Evolutionary conservation across 1,140 invertebrate species (phyloP), one percentile per base, ranked within the genome.

Genomic region (Armadillidium nasatum): DNA sequence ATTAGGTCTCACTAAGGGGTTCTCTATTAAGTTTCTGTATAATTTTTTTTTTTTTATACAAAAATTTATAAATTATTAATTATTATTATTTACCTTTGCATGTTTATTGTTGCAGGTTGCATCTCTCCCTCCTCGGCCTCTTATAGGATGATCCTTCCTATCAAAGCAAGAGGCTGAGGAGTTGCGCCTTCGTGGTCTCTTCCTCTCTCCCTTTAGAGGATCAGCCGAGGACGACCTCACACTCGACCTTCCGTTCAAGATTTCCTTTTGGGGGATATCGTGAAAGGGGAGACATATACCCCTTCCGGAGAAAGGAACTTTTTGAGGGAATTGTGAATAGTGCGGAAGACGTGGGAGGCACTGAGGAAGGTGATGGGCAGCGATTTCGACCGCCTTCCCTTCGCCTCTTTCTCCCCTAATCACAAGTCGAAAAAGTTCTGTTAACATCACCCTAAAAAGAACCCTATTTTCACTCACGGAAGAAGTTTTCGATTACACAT

Each of bases 391-490:
- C 13, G 71, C 33, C 67, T 73, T 68, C 15, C 67, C 78, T 21
- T 79, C 78, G 9, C 68, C 73, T 33, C 75, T 45, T 44, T 79
- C 76, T 4, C 78, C 78, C 0, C 78, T 43, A n/a, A 79, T 79
- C 19, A 79, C 75, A 19, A 79, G 71, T 46, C 73, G 75, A 22
- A 79, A 66, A 22, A 79, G 75, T 67, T 79, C 78, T 0, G 78
- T 70, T 45, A 79, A 50, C 78, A 79, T 79, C 33, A 22, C 66
- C 10, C 15, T 10, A 7, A 15, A 70, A 15, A 44, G 46, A 54
- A 7, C 71, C 15, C 21, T 1, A 71, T 44, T 15, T 7, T 10
- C 69, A 15, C 7, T 60, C 50, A 15, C 19, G 19, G 50, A 60
- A 60, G 50, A 13, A 4, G 1, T 60, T 60, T 33, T 33, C 33